Percentiles rank a stretch among this genome's conserved stretches.
Evolutionary conservation across 2,888 invertebrate species (phyloP).

Genomic region (Dicranocentrus wangi): DNA sequence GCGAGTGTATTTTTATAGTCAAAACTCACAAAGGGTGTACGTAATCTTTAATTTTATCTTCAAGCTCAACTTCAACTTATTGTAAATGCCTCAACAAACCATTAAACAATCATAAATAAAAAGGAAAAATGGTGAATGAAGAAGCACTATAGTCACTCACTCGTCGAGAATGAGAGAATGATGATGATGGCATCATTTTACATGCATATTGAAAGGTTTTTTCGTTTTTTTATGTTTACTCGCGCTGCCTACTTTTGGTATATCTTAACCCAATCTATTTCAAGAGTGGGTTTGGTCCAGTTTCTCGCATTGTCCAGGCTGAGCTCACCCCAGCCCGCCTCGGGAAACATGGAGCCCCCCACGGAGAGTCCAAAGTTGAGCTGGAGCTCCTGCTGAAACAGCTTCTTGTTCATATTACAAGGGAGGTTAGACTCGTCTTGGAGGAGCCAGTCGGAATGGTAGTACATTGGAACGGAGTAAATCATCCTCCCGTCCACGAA

Average conservation of each 20-base stretch:
- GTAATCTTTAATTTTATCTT: too few relatives aligned
- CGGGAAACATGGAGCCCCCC: slow-evolving; percentile 67
- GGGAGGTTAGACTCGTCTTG: slow-evolving; percentile 66
- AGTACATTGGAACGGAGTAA: slow-evolving; percentile 65
- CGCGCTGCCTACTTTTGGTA: slow-evolving; percentile 37
- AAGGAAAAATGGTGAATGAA: too few relatives aligned
- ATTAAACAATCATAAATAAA: too few relatives aligned
- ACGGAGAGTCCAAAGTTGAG: slow-evolving; percentile 66
- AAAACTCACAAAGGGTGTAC: too few relatives aligned
- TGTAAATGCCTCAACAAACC: too few relatives aligned
- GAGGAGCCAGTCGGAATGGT: slow-evolving; percentile 68
- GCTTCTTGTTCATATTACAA: slow-evolving; percentile 63
- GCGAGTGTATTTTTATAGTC: too few relatives aligned
- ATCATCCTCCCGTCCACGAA: slow-evolving; percentile 66
- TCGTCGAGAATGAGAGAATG: too few relatives aligned
- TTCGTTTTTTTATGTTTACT: too few relatives aligned
- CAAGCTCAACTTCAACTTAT: too few relatives aligned
- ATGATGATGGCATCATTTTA: too few relatives aligned
- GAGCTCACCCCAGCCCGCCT: slow-evolving; percentile 59
- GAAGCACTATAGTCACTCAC: too few relatives aligned
- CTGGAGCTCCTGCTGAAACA: slow-evolving; percentile 68
- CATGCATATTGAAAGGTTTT: too few relatives aligned
- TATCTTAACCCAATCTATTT: slow-evolving; percentile 68
- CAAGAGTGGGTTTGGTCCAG: slow-evolving; percentile 69
- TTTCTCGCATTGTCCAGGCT: slow-evolving; percentile 50